Conservation (phyloP, 2,113 vertebrate genomes). For the Oreochromis aureus region DNA sequence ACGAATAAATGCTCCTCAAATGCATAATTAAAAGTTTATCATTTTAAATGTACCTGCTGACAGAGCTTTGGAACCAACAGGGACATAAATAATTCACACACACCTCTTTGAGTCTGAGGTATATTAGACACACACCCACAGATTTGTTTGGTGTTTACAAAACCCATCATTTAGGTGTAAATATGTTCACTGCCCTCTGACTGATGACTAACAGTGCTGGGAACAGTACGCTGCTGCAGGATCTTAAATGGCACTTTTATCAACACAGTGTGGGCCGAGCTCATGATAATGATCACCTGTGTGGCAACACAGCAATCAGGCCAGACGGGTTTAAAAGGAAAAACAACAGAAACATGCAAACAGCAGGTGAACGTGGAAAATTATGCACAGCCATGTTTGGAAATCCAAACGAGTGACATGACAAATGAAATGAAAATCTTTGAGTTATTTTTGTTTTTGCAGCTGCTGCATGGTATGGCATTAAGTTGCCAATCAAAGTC, state of each 20-base stretch:
- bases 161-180: background rate
- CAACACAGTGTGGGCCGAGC: background rate
- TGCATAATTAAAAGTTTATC: background rate
- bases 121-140: background rate
- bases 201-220: background rate
- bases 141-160: background rate
- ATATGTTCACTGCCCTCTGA: slow-evolving; percentile 5
- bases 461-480: background rate
- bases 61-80: background rate
- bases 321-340: background rate
- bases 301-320: background rate
- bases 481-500: background rate
- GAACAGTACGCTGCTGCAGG: background rate
- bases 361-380: background rate
- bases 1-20: background rate
- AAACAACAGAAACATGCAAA: background rate
- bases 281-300: background rate
- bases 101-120: background rate
- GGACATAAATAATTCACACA: background rate
- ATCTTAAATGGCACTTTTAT: background rate
- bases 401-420: background rate
- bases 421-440: background rate
- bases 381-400: background rate
- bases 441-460: background rate
- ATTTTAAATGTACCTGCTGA: background rate